Base-by-base conservation (phyloP, 1,140 invertebrate genomes). In the Amyelois transitella region DNA sequence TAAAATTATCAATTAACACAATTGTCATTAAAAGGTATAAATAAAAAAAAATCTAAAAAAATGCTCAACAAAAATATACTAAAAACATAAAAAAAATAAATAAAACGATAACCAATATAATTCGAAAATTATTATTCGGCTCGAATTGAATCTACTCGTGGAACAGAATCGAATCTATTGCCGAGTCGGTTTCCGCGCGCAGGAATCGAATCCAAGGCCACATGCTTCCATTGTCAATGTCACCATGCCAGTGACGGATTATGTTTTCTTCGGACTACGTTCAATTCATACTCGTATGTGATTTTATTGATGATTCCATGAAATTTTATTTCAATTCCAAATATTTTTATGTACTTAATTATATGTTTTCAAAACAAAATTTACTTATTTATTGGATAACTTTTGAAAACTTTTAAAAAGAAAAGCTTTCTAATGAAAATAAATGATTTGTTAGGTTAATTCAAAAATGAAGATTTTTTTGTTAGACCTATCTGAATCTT, bases 221-320 rank as follows among this genome's bases (percentile, higher is more conserved):
- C 82, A 84, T 84, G 77, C 81, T 77, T 79, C 73, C 66, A 82
- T 81, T 86, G 81, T 83, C 80, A 86, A 86, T 86, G 82, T 86
- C 82, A 55, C 66, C 58, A 64, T 45, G 66, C 57, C 55, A 56
- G 75, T 78, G 77, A 77, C 72, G 66, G 69, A 77, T 79, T 55
- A 10, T 10, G 18, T 48, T 2, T 38, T 17, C n/a, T 44, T 1
- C 8, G 19, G 43, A 17, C 43, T 55, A 10, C 5, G 18, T 48
- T 2, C 14, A 2, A 6, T 44, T 1, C 8, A 10, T n/a, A 17
- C 43, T 17, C 43, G 43, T 20, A 14, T 38, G 12, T n/a, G 6
- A 38, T 14, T 38, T 38, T 38, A 38, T 38, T 38, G n/a, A n/a
- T 38, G 12, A 24, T 24, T 3, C 22, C 8, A 8, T 24, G 8